Evolutionary conservation across 2,113 vertebrate species (phyloP).

Genomic region (Brienomyrus brachyistius): DNA sequence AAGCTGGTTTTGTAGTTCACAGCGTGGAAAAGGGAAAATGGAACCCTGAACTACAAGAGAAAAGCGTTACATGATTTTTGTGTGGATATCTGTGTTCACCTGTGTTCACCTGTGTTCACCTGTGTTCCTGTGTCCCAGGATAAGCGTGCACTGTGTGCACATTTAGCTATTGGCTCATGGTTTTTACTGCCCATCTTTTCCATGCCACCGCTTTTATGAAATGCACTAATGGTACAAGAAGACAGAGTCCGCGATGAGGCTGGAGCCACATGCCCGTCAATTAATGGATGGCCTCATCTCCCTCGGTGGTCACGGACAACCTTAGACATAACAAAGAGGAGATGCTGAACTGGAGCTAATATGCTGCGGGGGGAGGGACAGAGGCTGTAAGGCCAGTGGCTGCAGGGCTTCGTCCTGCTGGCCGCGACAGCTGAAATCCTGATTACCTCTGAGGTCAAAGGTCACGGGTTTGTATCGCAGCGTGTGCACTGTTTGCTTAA

Average conservation of each 20-base stretch:
- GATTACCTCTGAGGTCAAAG: constrained; percentile 3
- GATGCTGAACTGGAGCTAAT: constrained; percentile 45
- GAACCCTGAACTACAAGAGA: not conserved
- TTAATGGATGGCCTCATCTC: not conserved
- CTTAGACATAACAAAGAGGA: constrained; percentile 55
- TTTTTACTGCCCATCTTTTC: constrained; percentile 38
- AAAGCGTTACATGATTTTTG: not conserved
- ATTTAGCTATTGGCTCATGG: constrained; percentile 5
- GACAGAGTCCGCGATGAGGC: not conserved
- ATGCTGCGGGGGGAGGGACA: constrained; percentile 28
- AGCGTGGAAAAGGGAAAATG: not conserved
- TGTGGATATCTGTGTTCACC: not conserved
- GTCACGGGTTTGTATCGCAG: constrained; percentile 28
- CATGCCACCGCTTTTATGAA: not conserved
- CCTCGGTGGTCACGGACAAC: constrained; percentile 22
- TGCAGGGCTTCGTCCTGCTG: not conserved
- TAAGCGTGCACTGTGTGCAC: not conserved
- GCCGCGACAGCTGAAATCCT: constrained; percentile 3
- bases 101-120: not conserved
- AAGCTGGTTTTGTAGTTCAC: not conserved
- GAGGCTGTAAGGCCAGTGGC: not conserved
- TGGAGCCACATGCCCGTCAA: not conserved
- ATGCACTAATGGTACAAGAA: not conserved
- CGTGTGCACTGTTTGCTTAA: constrained; percentile 20
- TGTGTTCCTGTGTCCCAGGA: not conserved